Percentiles rank a stretch among this genome's conserved stretches.
Conservation (phyloP, 2,113 vertebrate species). For the Leucosticte australis region DNA sequence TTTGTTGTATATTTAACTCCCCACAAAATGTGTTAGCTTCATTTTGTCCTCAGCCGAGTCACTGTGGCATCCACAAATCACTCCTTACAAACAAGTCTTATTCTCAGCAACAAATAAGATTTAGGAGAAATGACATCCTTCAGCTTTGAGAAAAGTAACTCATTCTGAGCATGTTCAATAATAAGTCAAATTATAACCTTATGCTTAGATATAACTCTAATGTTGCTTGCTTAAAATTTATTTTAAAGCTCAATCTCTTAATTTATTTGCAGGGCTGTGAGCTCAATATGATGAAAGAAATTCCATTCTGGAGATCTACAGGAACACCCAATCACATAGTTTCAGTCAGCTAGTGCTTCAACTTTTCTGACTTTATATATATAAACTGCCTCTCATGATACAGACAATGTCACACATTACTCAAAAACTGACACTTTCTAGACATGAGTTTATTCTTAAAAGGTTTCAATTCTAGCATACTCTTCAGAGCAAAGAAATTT, state of each 20-base stretch:
- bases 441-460: neutral
- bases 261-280: neutral
- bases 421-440: neutral
- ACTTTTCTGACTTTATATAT: neutral
- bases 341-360: neutral
- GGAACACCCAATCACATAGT: neutral
- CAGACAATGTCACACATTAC: accelerated
- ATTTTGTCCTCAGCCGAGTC: neutral
- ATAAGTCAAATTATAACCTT: neutral
- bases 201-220: neutral
- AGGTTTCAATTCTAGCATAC: neutral
- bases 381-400: neutral
- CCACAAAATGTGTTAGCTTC: neutral
- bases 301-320: neutral
- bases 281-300: neutral
- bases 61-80: neutral
- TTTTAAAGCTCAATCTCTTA: neutral
- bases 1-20: neutral
- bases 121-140: neutral
- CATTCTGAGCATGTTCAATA: neutral
- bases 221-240: neutral
- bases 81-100: neutral
- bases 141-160: neutral
- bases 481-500: neutral
- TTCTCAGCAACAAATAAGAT: neutral